Percentiles rank a stretch among this genome's conserved stretches.
Evolutionary conservation across 1,140 invertebrate genomes (phyloP).

Genomic region (Eupristina koningsbergeri): DNA sequence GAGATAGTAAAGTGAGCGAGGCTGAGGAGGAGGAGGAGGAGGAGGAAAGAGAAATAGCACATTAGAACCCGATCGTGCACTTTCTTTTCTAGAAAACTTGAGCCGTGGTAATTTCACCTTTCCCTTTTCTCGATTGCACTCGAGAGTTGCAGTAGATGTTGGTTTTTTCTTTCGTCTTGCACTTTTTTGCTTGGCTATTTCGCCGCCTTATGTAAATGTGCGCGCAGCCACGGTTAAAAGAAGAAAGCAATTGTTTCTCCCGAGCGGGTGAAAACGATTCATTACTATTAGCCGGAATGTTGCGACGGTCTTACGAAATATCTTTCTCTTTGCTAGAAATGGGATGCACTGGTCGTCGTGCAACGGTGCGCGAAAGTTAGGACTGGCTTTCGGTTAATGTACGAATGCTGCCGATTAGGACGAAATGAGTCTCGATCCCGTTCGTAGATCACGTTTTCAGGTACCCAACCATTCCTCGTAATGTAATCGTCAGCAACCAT

Average conservation of each 20-base stretch:
- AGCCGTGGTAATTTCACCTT: slow-evolving; percentile 26
- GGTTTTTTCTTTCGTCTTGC: slow-evolving; percentile 29
- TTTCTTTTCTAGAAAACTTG: slow-evolving; percentile 47
- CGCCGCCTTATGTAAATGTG: slow-evolving; percentile 55
- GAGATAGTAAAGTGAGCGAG: slow-evolving; percentile 4
- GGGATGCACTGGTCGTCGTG: neutral
- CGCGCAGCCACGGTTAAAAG: neutral
- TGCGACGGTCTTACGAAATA: slow-evolving; percentile 30
- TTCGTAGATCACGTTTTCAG: neutral
- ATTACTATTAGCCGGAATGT: slow-evolving; percentile 20
- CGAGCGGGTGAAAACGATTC: slow-evolving; percentile 33
- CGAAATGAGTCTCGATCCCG: neutral
- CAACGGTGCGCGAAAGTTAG: neutral
- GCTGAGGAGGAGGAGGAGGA: neutral
- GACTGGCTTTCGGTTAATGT: neutral
- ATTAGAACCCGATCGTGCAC: slow-evolving; percentile 36
- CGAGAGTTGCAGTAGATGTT: slow-evolving; percentile 10
- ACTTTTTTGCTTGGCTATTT: slow-evolving; percentile 54
- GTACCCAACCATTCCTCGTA: neutral
- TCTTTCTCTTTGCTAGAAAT: slow-evolving; percentile 13
- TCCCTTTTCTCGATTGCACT: slow-evolving; percentile 46
- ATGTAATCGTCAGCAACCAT: neutral
- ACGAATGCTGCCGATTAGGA: neutral
- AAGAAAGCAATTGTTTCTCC: slow-evolving; percentile 36
- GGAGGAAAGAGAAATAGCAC: slow-evolving; percentile 13